Percentiles rank a stretch among this genome's conserved stretches.
phyloP scores from a whole-genome alignment of 2,888 invertebrate genomes.

The Drosophila limbata region DNA sequence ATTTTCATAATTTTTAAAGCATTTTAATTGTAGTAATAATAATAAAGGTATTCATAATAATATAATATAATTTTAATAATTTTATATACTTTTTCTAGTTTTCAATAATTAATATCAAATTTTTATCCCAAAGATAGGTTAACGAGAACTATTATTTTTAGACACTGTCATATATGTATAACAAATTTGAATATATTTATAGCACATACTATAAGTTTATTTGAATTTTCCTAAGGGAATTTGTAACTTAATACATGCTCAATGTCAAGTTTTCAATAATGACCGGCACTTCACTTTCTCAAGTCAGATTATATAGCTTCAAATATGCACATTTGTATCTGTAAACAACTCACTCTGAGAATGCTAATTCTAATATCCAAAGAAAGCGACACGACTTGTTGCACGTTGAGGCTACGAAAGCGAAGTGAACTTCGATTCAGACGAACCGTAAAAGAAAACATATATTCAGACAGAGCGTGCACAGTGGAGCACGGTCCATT shows the following conservation, averaged over 20 bases:
- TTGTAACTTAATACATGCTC: not conserved
- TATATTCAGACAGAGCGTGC: not conserved
- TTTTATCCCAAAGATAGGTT: too few relatives aligned
- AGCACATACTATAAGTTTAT: too few relatives aligned
- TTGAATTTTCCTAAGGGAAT: not conserved
- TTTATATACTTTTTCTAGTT: too few relatives aligned
- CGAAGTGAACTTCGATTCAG: constrained; percentile 33
- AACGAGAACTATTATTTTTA: too few relatives aligned
- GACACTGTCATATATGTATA: too few relatives aligned
- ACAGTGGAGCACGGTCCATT: constrained; percentile 22
- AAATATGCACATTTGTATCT: not conserved
- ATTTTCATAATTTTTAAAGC: too few relatives aligned
- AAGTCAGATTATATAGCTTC: not conserved
- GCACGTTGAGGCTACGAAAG: constrained; percentile 28
- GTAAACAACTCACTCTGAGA: not conserved
- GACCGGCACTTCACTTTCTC: not conserved
- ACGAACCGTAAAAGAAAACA: constrained; percentile 11
- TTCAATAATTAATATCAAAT: too few relatives aligned
- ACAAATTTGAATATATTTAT: too few relatives aligned
- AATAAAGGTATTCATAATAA: too few relatives aligned
- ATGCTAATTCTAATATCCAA: not conserved
- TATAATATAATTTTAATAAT: too few relatives aligned
- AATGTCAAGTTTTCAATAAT: constrained; percentile 1
- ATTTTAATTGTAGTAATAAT: too few relatives aligned
- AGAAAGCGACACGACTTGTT: constrained; percentile 43